phyloP scores from a whole-genome alignment of 2,797 vertebrate species.

The Tapera naevia region DNA sequence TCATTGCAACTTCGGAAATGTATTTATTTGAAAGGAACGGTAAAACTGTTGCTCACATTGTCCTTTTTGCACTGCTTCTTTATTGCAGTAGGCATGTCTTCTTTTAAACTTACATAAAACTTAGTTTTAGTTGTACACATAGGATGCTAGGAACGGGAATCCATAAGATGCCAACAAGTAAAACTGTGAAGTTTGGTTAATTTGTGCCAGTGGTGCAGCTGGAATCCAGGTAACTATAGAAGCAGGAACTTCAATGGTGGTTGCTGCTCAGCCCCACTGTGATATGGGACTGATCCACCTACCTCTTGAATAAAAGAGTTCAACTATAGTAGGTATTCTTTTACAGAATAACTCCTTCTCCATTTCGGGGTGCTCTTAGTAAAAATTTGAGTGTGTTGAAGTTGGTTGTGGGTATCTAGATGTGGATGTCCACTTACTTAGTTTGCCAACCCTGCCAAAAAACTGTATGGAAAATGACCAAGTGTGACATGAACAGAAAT shows the following conservation, averaged over 20 bases:
- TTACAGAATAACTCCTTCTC: not conserved
- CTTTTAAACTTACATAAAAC: not conserved
- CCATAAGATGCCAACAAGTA: not conserved
- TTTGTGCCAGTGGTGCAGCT: not conserved
- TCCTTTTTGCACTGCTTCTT: not conserved
- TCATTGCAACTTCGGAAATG: not conserved
- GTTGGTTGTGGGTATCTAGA: not conserved
- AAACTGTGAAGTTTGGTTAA: not conserved
- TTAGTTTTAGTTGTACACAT: not conserved
- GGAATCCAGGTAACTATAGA: not conserved
- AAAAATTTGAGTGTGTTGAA: not conserved
- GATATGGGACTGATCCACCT: not conserved
- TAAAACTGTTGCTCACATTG: not conserved
- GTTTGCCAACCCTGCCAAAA: not conserved
- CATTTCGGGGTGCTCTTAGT: not conserved
- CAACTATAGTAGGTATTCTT: not conserved
- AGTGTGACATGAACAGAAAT: not conserved
- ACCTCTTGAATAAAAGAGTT: not conserved
- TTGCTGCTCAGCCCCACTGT: not conserved
- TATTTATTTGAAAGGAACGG: not conserved
- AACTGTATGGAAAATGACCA: not conserved
- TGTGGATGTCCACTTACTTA: not conserved
- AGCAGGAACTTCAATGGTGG: not conserved
- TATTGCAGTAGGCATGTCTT: not conserved
- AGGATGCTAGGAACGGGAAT: not conserved